Conservation (phyloP, 2,113 vertebrate species). For the Salminus brasiliensis region DNA sequence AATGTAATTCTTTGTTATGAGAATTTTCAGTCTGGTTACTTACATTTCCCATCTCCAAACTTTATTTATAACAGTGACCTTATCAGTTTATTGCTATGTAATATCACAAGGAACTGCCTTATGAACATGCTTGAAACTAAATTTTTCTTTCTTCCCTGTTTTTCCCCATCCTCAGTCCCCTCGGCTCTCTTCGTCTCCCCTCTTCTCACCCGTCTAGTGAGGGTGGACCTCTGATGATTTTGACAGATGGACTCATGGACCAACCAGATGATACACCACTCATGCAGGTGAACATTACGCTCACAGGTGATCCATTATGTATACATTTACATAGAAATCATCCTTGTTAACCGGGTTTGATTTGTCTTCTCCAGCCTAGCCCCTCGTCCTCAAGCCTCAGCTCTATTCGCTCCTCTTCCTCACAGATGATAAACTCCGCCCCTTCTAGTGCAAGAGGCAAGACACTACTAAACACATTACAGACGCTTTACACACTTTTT, state of each 20-base stretch:
- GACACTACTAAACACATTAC: conserved; percentile 13
- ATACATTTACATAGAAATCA: too few relatives aligned
- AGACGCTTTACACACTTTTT: not conserved
- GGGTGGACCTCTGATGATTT: conserved; percentile 86
- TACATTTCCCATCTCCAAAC: too few relatives aligned
- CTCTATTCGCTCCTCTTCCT: conserved; percentile 94
- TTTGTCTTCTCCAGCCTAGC: conserved; percentile 82
- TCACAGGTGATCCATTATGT: conserved; percentile 94
- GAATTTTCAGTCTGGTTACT: conserved; percentile 83
- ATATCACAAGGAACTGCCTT: too few relatives aligned
- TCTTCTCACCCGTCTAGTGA: conserved; percentile 91
- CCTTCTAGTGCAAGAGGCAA: conserved; percentile 96
- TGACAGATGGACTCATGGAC: conserved; percentile 88
- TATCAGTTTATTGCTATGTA: too few relatives aligned
- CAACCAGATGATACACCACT: conserved; percentile 90
- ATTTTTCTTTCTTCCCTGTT: not conserved
- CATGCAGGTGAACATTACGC: conserved; percentile 91
- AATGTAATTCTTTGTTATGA: conserved; percentile 93
- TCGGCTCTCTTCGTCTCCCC: conserved; percentile 62
- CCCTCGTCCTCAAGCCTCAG: conserved; percentile 96
- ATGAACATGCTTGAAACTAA: conserved; percentile 82
- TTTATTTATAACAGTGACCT: too few relatives aligned
- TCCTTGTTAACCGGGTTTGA: conserved; percentile 75
- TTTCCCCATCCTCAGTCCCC: conserved; percentile 8
- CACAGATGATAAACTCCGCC: conserved; percentile 93